A percentile compares a stretch with the other conserved stretches of the same genome.
These are phyloP conservation scores for Delichon dasypus DNA, from an alignment of 2,797 vertebrate genomes.

Conservation along the genomic window DNA sequence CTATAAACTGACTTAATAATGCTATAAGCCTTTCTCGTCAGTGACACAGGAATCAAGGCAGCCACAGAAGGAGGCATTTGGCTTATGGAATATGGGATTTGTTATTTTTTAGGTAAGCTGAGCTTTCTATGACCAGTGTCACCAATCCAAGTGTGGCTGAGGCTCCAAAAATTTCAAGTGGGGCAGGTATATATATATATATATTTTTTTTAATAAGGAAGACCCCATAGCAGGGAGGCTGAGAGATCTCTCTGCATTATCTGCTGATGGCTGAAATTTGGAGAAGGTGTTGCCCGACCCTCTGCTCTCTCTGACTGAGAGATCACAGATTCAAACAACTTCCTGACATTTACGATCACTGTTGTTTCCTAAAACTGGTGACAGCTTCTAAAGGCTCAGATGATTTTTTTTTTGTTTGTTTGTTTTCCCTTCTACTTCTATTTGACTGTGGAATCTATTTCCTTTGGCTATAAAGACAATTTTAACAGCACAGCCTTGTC, in stretches of 20 bases:
- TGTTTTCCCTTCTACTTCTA: not conserved
- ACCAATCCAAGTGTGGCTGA: not conserved
- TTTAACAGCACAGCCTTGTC: not conserved
- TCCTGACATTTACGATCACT: not conserved
- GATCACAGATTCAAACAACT: not conserved
- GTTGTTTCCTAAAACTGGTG: not conserved
- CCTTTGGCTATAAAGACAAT: not conserved
- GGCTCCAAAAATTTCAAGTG: not conserved
- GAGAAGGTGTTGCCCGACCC: not conserved
- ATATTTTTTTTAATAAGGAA: not conserved
- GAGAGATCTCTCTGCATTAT: rapidly evolving
- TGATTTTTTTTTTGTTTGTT: not conserved
- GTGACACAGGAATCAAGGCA: not conserved
- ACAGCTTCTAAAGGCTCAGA: not conserved
- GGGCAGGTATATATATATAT: not conserved
- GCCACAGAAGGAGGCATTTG: not conserved
- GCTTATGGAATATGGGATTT: not conserved
- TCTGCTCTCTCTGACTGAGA: rapidly evolving
- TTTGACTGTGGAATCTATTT: not conserved
- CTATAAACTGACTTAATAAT: not conserved
- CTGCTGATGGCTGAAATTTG: not conserved
- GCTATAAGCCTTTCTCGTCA: not conserved
- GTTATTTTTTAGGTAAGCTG: not conserved
- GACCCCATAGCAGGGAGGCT: not conserved
- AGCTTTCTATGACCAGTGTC: not conserved